phyloP scores from a whole-genome alignment of 2,797 vertebrate genomes.

The Sciaenops ocellatus region DNA sequence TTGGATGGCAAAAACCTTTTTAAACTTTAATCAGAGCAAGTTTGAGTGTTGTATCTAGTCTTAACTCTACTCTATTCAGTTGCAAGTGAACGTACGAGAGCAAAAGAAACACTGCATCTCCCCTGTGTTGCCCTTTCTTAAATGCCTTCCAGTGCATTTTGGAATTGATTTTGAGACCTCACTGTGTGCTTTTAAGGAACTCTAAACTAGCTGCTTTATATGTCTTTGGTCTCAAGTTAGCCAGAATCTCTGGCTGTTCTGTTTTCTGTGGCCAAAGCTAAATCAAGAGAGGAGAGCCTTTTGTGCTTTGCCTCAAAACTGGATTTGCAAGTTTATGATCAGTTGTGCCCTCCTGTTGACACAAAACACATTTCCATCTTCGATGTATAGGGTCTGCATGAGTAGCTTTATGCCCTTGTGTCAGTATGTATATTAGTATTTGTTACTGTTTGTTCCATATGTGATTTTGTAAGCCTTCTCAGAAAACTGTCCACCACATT shows the following conservation, averaged over 20 bases:
- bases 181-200: not conserved
- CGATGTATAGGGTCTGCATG: not conserved
- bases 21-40: not conserved
- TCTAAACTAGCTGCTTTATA: not conserved
- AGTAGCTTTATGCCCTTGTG: constrained; percentile 14
- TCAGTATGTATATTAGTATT: constrained; percentile 17
- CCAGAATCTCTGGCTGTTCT: not conserved
- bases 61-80: not conserved
- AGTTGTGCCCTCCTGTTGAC: constrained; percentile 5
- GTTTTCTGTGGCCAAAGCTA: not conserved
- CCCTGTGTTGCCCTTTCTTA: not conserved
- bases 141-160: not conserved
- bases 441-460: constrained; percentile 16
- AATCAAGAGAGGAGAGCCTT: not conserved
- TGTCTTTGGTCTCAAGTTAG: constrained; percentile 8
- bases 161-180: constrained; percentile 18
- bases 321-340: not conserved
- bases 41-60: not conserved
- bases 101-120: not conserved
- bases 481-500: constrained; percentile 32
- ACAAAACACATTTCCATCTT: constrained; percentile 12
- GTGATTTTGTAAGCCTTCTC: constrained; percentile 30
- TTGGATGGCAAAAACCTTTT: not conserved
- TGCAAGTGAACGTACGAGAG: not conserved
- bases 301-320: not conserved